phyloP scores from a whole-genome alignment of 2,797 vertebrate species.

The Halcyon smyrnensis region DNA sequence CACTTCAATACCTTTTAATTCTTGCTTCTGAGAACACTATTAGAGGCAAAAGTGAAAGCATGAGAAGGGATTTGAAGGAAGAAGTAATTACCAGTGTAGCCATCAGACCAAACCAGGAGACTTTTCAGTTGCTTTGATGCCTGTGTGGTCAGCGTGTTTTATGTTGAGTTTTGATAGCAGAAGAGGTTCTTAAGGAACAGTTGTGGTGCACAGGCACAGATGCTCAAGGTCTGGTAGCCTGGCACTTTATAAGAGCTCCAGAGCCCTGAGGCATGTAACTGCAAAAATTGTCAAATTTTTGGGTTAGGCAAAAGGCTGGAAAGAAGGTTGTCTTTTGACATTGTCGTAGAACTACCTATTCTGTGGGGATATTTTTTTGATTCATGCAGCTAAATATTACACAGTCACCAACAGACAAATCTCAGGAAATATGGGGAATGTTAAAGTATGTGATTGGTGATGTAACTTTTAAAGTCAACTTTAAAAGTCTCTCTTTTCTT shows the following conservation, averaged over 20 bases:
- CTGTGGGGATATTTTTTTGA: background rate
- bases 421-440: background rate
- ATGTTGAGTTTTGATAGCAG: background rate
- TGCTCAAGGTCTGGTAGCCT: background rate
- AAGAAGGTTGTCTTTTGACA: background rate
- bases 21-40: background rate
- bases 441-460: background rate
- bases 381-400: background rate
- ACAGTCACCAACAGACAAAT: background rate
- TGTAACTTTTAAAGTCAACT: background rate
- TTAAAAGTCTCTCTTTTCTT: conserved; percentile 6
- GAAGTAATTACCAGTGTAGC: background rate
- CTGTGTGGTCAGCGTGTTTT: background rate
- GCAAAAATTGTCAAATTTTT: background rate
- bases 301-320: background rate
- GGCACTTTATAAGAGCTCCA: background rate
- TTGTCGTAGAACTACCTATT: background rate
- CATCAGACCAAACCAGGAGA: background rate
- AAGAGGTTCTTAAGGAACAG: background rate
- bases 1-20: background rate
- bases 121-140: background rate
- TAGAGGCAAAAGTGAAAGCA: background rate
- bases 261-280: background rate
- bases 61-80: conserved; percentile 1
- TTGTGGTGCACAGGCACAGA: accelerated